Percentiles rank a stretch among this genome's conserved stretches.
Evolutionary conservation across 2,797 vertebrate genomes (phyloP).

Genomic region (Lepidocolaptes lacrymiger): DNA sequence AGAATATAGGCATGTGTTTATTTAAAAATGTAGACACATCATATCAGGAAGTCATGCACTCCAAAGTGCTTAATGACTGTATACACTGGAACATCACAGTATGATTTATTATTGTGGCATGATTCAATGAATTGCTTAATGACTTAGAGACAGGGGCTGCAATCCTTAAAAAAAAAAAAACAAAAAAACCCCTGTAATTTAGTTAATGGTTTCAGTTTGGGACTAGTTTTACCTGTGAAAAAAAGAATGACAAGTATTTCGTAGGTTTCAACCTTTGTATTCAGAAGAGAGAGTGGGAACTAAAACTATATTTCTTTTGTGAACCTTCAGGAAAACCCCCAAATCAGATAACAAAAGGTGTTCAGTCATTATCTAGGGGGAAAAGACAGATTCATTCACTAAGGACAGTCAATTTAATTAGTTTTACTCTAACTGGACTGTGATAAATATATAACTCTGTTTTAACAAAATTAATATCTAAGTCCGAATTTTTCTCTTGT

Average conservation of each 20-base stretch:
- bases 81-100: neutral
- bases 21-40: constrained; percentile 29
- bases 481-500: neutral
- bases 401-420: neutral
- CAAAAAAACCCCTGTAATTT: neutral
- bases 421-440: neutral
- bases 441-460: neutral
- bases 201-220: neutral
- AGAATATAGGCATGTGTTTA: constrained; percentile 38
- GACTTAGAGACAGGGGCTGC: neutral
- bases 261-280: neutral
- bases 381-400: neutral
- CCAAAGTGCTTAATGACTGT: constrained; percentile 51
- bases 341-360: neutral
- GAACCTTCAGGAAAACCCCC: neutral
- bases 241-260: neutral
- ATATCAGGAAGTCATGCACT: constrained; percentile 22
- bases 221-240: neutral
- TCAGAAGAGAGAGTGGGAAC: neutral
- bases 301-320: neutral
- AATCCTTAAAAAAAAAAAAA: neutral
- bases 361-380: neutral
- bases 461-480: neutral
- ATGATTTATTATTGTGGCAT: constrained; percentile 22
- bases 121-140: constrained; percentile 3